Evolutionary conservation across 2,113 vertebrate species (phyloP).

Genomic region (Antechinus flavipes): DNA sequence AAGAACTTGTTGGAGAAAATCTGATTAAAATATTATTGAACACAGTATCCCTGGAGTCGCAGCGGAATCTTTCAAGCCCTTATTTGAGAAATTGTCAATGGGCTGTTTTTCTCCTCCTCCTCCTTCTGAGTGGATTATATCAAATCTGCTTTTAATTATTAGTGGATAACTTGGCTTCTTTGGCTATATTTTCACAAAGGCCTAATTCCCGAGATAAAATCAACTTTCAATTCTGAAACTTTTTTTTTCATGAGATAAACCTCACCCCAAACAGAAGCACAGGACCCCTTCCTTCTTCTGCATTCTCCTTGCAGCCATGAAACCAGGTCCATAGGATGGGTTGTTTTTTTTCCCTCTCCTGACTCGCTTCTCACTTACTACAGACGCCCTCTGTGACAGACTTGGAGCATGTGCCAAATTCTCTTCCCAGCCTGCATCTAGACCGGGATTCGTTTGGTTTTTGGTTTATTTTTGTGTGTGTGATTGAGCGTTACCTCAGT

Average conservation of each 20-base stretch:
- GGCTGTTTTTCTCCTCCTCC: background rate
- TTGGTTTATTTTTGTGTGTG: background rate
- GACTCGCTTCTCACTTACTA: no score
- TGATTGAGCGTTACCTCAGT: no score
- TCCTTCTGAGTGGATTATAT: background rate
- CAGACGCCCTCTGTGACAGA: no score
- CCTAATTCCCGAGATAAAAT: background rate
- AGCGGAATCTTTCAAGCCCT: background rate
- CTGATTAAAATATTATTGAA: background rate
- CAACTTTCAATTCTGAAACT: background rate
- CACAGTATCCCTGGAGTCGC: background rate
- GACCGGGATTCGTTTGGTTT: background rate
- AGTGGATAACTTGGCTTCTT: background rate
- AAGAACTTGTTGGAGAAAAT: background rate
- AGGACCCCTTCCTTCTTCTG: no score
- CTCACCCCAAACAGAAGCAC: background rate
- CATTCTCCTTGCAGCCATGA: no score
- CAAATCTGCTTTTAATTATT: background rate
- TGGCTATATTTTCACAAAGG: background rate
- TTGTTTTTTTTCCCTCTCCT: no score
- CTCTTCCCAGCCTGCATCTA: no score
- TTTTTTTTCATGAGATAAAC: background rate
- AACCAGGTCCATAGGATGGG: no score
- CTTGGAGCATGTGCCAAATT: background rate
- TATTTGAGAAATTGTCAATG: background rate